Evolutionary conservation across 2,113 vertebrate species (phyloP).

Genomic region (Notiomystis cincta): DNA sequence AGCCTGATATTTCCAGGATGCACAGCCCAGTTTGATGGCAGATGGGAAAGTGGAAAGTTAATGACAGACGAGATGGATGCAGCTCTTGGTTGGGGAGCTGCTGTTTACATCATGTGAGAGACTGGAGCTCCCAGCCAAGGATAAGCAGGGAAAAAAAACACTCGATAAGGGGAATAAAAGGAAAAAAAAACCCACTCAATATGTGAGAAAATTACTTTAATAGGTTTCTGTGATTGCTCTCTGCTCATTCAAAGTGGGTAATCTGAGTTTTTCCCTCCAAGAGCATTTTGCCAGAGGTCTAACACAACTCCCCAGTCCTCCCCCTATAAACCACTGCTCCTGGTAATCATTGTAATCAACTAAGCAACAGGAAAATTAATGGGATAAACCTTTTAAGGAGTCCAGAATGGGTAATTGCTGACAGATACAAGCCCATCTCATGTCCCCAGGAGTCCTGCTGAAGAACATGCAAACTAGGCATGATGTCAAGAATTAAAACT

Average conservation of each 20-base stretch:
- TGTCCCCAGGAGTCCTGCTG: background rate
- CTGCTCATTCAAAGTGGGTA: background rate
- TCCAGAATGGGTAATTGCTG: background rate
- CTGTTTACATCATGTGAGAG: background rate
- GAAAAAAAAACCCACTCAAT: background rate
- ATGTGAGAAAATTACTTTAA: background rate
- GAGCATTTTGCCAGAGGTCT: background rate
- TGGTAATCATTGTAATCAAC: background rate
- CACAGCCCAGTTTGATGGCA: background rate
- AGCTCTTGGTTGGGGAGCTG: background rate
- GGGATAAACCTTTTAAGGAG: background rate
- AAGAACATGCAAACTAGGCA: background rate
- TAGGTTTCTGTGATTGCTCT: background rate
- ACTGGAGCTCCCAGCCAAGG: background rate
- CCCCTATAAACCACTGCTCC: background rate
- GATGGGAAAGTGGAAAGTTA: background rate
- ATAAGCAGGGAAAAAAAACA: background rate
- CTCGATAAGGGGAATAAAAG: background rate
- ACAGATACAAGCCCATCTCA: background rate
- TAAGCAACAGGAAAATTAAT: background rate
- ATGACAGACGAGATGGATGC: constrained; percentile 1
- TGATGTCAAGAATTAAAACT: background rate
- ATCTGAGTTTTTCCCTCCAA: background rate
- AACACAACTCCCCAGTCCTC: background rate
- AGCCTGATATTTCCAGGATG: background rate